Conservation (phyloP, 1,140 invertebrate genomes). For the Bombus terrestris region DNA sequence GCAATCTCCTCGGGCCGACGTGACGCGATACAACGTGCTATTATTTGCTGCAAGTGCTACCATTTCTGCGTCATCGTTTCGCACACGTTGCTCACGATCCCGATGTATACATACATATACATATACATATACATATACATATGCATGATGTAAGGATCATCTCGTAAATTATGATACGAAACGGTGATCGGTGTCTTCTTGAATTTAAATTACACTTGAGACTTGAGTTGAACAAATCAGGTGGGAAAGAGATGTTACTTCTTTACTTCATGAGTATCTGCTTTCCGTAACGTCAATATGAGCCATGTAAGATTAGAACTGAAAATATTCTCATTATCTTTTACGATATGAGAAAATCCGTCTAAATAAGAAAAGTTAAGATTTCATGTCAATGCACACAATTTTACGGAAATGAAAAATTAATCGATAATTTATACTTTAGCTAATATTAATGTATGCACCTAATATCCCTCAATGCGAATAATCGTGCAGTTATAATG, state of each 20-base stretch:
- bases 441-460: not conserved
- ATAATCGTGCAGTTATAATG: not conserved
- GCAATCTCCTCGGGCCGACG: not conserved
- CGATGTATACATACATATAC: not conserved
- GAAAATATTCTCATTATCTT: not conserved
- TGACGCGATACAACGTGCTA: not conserved
- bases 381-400: not conserved
- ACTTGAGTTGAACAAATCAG: not conserved
- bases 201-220: not conserved
- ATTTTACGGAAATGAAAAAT: too few species aligned
- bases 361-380: not conserved
- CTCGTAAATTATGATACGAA: not conserved
- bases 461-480: not conserved
- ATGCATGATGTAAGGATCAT: not conserved
- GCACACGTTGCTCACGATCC: too few species aligned
- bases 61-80: not conserved
- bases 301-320: not conserved
- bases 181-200: not conserved
- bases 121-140: too few species aligned
- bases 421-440: not conserved
- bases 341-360: not conserved
- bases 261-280: too few species aligned
- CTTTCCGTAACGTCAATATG: not conserved
- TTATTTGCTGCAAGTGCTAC: not conserved
- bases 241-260: not conserved